A percentile compares a stretch with the other conserved stretches of the same genome.
These are phyloP conservation scores for Dendrolimus kikuchii DNA, from an alignment of 1,140 invertebrate genomes.

Conservation along the genomic window DNA sequence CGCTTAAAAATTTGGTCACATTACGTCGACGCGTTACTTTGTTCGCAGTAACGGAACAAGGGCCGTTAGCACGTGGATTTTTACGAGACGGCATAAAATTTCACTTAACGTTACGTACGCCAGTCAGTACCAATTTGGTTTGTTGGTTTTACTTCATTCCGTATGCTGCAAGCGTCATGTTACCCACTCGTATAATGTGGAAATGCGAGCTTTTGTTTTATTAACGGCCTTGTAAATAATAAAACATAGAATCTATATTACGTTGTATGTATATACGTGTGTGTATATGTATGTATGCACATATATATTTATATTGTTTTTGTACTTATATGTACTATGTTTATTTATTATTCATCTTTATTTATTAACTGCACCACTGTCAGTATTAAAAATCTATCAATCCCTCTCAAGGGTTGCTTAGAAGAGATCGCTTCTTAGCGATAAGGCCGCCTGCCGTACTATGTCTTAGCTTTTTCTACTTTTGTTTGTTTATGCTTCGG, in stretches of 20 bases:
- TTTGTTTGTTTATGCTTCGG: no score
- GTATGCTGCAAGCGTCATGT: constrained; percentile 22
- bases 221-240: constrained; percentile 14
- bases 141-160: constrained; percentile 27
- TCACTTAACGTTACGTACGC: constrained; percentile 33
- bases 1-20: no score
- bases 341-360: no score
- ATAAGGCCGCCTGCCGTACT: no score
- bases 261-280: background rate
- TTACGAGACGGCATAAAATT: constrained; percentile 46
- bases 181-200: constrained; percentile 12
- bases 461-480: no score
- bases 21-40: background rate
- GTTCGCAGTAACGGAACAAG: constrained; percentile 14
- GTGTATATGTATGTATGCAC: background rate
- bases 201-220: constrained; percentile 20
- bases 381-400: no score
- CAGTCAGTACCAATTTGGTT: constrained; percentile 27
- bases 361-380: no score
- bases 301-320: background rate
- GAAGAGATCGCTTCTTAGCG: no score
- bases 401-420: no score
- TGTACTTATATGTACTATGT: no score
- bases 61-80: constrained; percentile 33
- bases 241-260: constrained; percentile 9